phyloP scores from a whole-genome alignment of 2,797 vertebrate species.

The Cynodonichthys magdalenae region DNA sequence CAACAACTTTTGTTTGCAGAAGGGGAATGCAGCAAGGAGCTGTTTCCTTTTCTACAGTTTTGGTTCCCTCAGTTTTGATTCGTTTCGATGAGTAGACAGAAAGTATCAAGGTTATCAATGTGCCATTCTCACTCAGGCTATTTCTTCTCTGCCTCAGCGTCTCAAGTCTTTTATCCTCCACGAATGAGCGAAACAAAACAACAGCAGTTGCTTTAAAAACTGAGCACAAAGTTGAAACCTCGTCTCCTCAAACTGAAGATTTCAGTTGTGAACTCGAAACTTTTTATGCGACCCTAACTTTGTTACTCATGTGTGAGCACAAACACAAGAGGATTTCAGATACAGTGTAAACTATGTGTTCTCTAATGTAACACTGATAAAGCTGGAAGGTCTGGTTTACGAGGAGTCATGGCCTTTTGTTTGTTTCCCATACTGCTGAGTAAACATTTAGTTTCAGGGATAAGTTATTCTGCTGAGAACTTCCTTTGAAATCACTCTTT shows the following conservation, averaged over 20 bases:
- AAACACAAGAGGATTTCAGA: background rate
- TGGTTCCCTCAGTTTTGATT: conserved; percentile 68
- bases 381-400: conserved; percentile 37
- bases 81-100: conserved; percentile 53
- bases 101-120: conserved; percentile 26
- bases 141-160: background rate
- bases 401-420: conserved; percentile 18
- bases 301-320: background rate
- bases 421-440: conserved; percentile 50
- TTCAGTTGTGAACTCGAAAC: too few species aligned
- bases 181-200: too few species aligned
- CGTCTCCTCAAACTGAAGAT: too few species aligned
- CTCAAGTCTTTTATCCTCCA: too few species aligned
- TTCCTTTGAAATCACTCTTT: conserved; percentile 46
- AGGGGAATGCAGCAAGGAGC: conserved; percentile 48
- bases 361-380: conserved; percentile 4
- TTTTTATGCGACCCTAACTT: background rate
- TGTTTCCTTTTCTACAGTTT: conserved; percentile 74
- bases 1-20: conserved; percentile 64
- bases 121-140: background rate
- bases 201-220: too few species aligned
- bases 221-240: too few species aligned
- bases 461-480: conserved; percentile 37
- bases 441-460: conserved; percentile 38
- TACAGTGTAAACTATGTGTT: background rate